Evolutionary conservation across 2,113 vertebrate species (phyloP), one percentile per base, ranked within the genome.

Genomic region (Solenodon paradoxus): DNA sequence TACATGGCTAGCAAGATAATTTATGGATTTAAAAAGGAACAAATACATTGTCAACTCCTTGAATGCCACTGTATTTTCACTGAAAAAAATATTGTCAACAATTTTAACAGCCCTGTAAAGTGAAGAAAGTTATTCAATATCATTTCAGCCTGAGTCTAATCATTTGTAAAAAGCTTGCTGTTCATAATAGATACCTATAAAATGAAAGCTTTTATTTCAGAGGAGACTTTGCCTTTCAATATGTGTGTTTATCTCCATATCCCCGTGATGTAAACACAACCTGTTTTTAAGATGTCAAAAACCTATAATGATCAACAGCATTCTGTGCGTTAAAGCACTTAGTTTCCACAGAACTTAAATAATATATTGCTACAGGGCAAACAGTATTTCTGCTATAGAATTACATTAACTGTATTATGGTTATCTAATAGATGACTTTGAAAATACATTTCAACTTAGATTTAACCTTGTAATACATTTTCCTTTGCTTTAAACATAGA

Each of bases 361-460:
- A 98, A 97, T 94, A 94, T 63, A 93, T 96, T 96, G 79, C 68
- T 82, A 75, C 68, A 92, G 96, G 47, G 61, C 63, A 96, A 71
- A 93, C 49, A 96, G 92, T 71, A 82, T 96, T 88, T 28, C 26
- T 96, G 81, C 71, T 94, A 59, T 84, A 96, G 59, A 88, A 94
- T 98, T 97, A 96, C 95, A 97, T 98, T 98, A 97, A 42, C 78
- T 95, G 93, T 91, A 94, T 96, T 97, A 82, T n/a, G 96, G 72
- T 97, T 97, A 78, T 66, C 93, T 63, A 95, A 96, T 74, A 97
- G 93, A 92, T 55, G 83, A 88, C 92, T 97, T 94, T 94, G 80
- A n/a, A 96, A 92, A 97, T 95, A 94, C 87, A 88, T 93, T 97
- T 97, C 81, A 97, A 47, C 82, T 85, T 94, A 96, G 83, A 80